phyloP scores from a whole-genome alignment of 2,113 vertebrate species.

The Aspiorhynchus laticeps region DNA sequence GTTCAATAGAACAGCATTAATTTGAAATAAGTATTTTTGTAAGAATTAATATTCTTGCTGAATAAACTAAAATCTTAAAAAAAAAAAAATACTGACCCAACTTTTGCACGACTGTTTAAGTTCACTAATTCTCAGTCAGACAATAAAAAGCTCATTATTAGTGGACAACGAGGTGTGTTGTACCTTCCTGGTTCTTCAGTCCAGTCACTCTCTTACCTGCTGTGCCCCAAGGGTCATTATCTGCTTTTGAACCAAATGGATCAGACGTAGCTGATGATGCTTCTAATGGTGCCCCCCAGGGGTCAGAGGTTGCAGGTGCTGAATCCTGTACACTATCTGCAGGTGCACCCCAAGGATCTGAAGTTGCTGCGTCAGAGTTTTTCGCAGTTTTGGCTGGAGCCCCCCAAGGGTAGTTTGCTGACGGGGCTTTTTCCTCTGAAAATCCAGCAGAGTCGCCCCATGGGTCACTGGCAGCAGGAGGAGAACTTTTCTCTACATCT shows the following conservation, averaged over 20 bases:
- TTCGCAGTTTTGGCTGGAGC: not conserved
- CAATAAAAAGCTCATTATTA: not conserved
- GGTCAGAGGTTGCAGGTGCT: conserved; percentile 25
- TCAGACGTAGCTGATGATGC: conserved; percentile 61
- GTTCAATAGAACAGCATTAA: no score
- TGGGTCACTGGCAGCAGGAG: conserved; percentile 32
- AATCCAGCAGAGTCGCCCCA: conserved; percentile 40
- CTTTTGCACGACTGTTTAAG: not conserved
- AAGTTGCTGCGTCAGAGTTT: conserved; percentile 6
- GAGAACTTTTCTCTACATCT: conserved; percentile 52
- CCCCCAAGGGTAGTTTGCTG: conserved; percentile 66
- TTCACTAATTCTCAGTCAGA: not conserved
- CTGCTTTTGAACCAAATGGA: conserved; percentile 69
- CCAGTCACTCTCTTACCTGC: conserved; percentile 59
- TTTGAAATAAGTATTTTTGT: no score
- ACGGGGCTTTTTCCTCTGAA: conserved; percentile 42
- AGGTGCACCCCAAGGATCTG: conserved; percentile 50
- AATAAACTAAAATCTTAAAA: rapidly evolving
- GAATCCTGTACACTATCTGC: conserved; percentile 31
- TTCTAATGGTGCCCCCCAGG: conserved; percentile 63
- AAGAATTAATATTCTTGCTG: no score
- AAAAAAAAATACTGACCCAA: not conserved
- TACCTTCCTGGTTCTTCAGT: not conserved
- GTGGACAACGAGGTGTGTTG: not conserved
- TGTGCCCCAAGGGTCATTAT: conserved; percentile 72